These are phyloP conservation scores for Venusia cambrica DNA, from an alignment of 2,888 invertebrate genomes.

Conservation along the genomic window DNA sequence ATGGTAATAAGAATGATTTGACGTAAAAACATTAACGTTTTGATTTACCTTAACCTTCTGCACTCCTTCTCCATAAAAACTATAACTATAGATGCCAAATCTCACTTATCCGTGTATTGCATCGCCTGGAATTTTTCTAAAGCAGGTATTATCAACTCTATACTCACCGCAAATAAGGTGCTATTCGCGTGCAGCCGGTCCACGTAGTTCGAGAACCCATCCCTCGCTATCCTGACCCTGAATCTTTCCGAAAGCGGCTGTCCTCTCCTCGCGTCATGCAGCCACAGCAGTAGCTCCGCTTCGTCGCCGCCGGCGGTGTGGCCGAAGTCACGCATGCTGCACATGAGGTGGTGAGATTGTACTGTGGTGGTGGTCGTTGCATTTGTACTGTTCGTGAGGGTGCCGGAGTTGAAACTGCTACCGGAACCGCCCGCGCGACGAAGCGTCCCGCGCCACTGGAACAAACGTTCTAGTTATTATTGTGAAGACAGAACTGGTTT, in stretches of 20 bases:
- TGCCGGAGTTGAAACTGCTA: constrained; percentile 71
- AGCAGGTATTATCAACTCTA: constrained; percentile 2
- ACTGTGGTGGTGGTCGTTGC: constrained; percentile 45
- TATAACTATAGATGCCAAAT: too few species aligned
- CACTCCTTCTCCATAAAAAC: too few species aligned
- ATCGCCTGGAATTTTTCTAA: too few species aligned
- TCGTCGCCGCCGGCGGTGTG: constrained; percentile 94
- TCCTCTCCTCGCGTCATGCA: constrained; percentile 89
- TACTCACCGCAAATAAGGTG: constrained; percentile 90
- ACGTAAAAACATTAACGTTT: too few species aligned
- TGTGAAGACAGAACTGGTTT: too few species aligned
- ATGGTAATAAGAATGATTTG: too few species aligned
- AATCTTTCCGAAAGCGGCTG: constrained; percentile 94
- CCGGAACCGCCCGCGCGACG: constrained; percentile 71
- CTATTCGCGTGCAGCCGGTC: constrained; percentile 93
- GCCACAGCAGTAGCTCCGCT: constrained; percentile 92
- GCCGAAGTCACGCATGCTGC: constrained; percentile 91
- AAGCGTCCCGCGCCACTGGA: constrained; percentile 75
- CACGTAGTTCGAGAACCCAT: constrained; percentile 94
- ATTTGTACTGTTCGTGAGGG: constrained; percentile 51
- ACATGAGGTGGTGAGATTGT: constrained; percentile 84
- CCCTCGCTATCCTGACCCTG: constrained; percentile 92
- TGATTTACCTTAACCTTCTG: too few species aligned
- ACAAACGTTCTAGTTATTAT: too few species aligned
- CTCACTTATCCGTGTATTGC: too few species aligned